These are phyloP conservation scores for Diadophis punctatus DNA, from an alignment of 2,113 vertebrate species.

Conservation along the genomic window DNA sequence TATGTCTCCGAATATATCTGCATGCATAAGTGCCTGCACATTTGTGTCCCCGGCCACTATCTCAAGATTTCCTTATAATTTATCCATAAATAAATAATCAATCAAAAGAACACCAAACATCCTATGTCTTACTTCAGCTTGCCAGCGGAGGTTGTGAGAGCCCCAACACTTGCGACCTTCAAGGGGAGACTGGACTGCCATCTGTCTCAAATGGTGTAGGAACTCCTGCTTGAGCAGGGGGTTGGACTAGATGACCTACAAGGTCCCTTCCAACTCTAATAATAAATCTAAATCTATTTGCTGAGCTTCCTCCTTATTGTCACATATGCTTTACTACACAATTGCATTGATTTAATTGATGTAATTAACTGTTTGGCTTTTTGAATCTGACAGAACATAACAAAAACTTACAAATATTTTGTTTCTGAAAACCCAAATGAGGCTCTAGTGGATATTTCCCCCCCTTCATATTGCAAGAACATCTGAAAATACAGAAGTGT, in stretches of 20 bases:
- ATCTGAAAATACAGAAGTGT: neutral
- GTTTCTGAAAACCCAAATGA: neutral
- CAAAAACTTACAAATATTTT: neutral
- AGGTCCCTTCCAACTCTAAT: no score
- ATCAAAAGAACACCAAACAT: neutral
- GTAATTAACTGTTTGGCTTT: neutral
- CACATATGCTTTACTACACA: neutral
- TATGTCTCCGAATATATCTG: neutral
- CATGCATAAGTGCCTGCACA: neutral
- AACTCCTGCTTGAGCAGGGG: no score
- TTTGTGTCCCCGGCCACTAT: neutral
- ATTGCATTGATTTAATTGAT: neutral
- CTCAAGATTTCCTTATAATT: neutral
- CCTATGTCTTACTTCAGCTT: neutral
- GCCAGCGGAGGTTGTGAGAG: no score
- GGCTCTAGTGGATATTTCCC: neutral
- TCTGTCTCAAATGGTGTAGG: no score
- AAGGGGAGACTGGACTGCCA: no score
- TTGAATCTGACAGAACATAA: neutral
- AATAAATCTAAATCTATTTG: no score
- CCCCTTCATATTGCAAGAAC: neutral
- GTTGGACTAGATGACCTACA: no score
- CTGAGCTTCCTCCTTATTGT: neutral
- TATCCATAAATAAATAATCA: neutral
- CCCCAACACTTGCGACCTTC: no score